These are phyloP conservation scores for Danaus melanippus DNA, from an alignment of 1,140 invertebrate species.

Conservation along the genomic window DNA sequence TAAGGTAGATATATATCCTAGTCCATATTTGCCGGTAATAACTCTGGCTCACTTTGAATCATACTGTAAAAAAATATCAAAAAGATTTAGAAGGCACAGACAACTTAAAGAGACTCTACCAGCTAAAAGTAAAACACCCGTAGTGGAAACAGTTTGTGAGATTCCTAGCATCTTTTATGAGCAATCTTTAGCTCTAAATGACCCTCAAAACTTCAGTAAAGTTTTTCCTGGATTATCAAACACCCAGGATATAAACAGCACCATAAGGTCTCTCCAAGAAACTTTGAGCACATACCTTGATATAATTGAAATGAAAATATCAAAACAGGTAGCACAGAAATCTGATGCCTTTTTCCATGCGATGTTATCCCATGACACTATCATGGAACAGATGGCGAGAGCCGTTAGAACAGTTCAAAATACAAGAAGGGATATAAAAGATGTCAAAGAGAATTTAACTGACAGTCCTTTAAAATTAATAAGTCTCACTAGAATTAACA, in stretches of 20 bases:
- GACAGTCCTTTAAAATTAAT: constrained; percentile 86
- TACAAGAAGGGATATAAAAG: constrained; percentile 78
- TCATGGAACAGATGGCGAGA: constrained; percentile 90
- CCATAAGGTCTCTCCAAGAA: constrained; percentile 73
- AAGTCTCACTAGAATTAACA: constrained; percentile 75
- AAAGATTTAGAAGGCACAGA: constrained; percentile 74
- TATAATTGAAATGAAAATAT: constrained; percentile 95
- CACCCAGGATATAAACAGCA: constrained; percentile 51
- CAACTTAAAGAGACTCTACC: constrained; percentile 64
- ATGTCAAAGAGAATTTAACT: constrained; percentile 85
- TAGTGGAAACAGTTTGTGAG: constrained; percentile 56
- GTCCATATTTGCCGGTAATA: constrained; percentile 88
- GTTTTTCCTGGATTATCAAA: constrained; percentile 82
- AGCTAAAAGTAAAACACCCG: constrained; percentile 43
- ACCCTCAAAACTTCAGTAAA: constrained; percentile 86
- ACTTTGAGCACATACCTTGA: constrained; percentile 94
- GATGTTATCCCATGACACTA: constrained; percentile 95
- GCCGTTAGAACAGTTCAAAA: constrained; percentile 86
- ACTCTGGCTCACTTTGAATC: constrained; percentile 87
- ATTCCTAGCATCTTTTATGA: constrained; percentile 93
- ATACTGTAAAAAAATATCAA: constrained; percentile 86
- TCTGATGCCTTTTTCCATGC: constrained; percentile 97
- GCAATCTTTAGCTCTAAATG: constrained; percentile 85
- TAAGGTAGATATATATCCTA: constrained; percentile 81
- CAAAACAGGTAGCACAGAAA: constrained; percentile 95